Conservation (phyloP, 2,888 invertebrate species). For the Lottia scabra region DNA sequence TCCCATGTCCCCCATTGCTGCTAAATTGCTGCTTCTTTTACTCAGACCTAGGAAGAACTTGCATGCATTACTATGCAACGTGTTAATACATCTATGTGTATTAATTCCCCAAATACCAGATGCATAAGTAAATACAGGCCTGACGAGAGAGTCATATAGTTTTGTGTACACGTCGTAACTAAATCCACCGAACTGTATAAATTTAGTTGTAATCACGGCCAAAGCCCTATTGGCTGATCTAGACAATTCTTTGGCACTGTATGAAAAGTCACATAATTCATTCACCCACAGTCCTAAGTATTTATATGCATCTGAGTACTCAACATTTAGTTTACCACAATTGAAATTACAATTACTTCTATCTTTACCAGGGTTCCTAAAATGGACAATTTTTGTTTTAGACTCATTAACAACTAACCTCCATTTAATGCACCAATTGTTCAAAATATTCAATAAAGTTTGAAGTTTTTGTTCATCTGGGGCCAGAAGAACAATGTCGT, state of each 20-base stretch:
- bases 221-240: neutral
- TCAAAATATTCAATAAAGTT: neutral
- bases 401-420: neutral
- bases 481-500: neutral
- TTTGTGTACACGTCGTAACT: neutral
- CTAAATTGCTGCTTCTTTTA: neutral
- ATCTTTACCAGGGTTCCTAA: neutral
- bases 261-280: neutral
- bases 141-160: neutral
- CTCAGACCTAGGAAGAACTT: neutral
- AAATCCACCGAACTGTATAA: neutral
- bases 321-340: neutral
- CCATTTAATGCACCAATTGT: neutral
- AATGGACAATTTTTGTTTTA: constrained; percentile 2
- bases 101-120: neutral
- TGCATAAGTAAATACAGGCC: neutral
- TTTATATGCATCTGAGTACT: neutral
- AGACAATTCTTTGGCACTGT: neutral
- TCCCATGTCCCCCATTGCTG: no score
- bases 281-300: neutral
- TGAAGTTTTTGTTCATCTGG: constrained; percentile 3
- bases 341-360: neutral
- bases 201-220: neutral
- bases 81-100: neutral
- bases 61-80: no score